Conservation (phyloP, 2,113 vertebrate species). For the Chlorocebus sabaeus region DNA sequence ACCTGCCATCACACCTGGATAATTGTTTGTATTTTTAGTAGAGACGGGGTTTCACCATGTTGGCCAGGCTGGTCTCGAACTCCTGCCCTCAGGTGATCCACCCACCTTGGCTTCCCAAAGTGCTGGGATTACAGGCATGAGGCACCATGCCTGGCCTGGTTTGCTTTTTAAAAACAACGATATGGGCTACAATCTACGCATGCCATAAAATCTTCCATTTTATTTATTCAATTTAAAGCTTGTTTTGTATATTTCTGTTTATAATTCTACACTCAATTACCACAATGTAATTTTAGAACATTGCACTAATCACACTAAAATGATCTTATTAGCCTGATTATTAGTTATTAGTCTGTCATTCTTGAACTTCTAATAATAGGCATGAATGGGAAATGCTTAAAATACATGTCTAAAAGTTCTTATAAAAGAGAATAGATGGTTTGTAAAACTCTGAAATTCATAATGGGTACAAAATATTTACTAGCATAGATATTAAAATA, state of each 20-base stretch:
- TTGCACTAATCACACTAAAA: not conserved
- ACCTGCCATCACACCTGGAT: too few relatives aligned
- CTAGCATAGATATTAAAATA: not conserved
- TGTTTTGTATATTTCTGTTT: not conserved
- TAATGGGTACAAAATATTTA: not conserved
- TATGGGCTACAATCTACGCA: too few relatives aligned
- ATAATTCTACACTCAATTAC: not conserved
- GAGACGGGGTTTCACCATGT: too few relatives aligned
- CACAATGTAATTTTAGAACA: not conserved
- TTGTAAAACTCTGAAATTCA: not conserved
- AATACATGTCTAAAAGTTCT: not conserved
- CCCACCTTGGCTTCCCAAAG: too few relatives aligned
- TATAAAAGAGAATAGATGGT: not conserved
- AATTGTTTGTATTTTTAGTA: too few relatives aligned
- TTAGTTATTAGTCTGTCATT: not conserved
- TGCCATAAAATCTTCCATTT: not conserved
- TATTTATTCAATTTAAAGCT: not conserved
- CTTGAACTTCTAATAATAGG: not conserved
- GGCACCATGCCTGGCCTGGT: too few relatives aligned
- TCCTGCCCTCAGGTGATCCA: too few relatives aligned
- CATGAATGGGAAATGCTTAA: not conserved
- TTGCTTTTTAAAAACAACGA: not conserved
- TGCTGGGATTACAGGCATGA: too few relatives aligned
- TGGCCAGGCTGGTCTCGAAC: too few relatives aligned
- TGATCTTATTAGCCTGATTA: too few relatives aligned